These are phyloP conservation scores for Hirtodrosophila trivittata DNA, from an alignment of 2,888 invertebrate genomes.

Conservation along the genomic window DNA sequence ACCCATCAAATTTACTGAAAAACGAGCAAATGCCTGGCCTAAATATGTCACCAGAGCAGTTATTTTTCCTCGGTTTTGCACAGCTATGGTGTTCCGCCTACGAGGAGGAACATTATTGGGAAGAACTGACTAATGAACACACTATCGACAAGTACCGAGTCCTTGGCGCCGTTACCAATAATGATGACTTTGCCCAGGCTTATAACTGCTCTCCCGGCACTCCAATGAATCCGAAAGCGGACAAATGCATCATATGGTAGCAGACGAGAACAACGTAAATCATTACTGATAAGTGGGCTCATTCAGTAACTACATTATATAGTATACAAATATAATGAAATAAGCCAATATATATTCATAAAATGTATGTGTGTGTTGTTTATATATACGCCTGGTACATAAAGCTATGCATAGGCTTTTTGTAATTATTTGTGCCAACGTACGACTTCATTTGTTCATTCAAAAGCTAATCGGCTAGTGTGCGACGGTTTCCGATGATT, in stretches of 20 bases:
- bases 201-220: constrained; percentile 76
- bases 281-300: constrained; percentile 36
- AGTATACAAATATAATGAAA: background rate
- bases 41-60: constrained; percentile 78
- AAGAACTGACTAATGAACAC: constrained; percentile 74
- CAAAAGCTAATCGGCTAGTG: constrained; percentile 66
- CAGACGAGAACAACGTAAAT: constrained; percentile 8
- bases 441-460: constrained; percentile 20
- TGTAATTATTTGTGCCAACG: constrained; percentile 12
- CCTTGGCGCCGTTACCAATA: constrained; percentile 78
- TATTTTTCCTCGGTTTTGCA: constrained; percentile 80
- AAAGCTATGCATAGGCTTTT: constrained; percentile 19
- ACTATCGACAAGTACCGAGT: constrained; percentile 81
- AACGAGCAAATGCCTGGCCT: constrained; percentile 80
- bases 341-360: background rate
- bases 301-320: constrained; percentile 17
- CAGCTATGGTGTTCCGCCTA: constrained; percentile 81
- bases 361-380: constrained; percentile 11
- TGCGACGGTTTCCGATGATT: constrained; percentile 84
- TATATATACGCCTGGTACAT: constrained; percentile 12
- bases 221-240: constrained; percentile 72
- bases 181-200: constrained; percentile 73
- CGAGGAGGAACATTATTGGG: constrained; percentile 77
- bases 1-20: constrained; percentile 19
- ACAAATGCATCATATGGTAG: constrained; percentile 80